Evolutionary conservation across 2,888 invertebrate species (phyloP).

Genomic region (Erynnis tages): DNA sequence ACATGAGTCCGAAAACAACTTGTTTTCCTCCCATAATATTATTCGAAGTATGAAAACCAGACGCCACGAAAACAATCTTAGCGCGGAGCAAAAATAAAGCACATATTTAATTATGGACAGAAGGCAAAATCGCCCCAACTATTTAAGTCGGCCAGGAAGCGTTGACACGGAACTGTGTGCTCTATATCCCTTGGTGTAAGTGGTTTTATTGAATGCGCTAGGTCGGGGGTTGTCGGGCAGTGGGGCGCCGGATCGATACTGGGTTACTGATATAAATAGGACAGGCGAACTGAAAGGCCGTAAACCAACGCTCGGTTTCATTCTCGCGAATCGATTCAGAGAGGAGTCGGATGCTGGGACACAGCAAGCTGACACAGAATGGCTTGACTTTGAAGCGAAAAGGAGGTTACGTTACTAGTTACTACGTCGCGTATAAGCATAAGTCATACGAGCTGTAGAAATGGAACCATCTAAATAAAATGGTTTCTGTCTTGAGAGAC

Average conservation of each 20-base stretch:
- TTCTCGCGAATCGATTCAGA: conserved; percentile 56
- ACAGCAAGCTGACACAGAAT: conserved; percentile 3
- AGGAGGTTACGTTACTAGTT: conserved; percentile 16
- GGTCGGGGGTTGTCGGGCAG: conserved; percentile 67
- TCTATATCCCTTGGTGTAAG: conserved; percentile 46
- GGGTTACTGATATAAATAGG: conserved; percentile 76
- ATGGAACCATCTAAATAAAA: not conserved
- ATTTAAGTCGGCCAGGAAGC: conserved; percentile 47
- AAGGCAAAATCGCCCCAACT: conserved; percentile 52
- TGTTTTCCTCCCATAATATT: conserved; percentile 13
- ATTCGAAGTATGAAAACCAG: conserved; percentile 32
- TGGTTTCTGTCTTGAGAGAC: not conserved
- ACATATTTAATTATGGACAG: conserved; percentile 43
- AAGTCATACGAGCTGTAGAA: conserved; percentile 19
- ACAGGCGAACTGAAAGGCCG: conserved; percentile 59
- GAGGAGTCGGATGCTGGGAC: conserved; percentile 47
- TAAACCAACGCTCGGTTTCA: conserved; percentile 60
- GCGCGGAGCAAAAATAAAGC: conserved; percentile 27
- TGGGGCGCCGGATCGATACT: conserved; percentile 75
- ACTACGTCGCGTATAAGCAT: conserved; percentile 23
- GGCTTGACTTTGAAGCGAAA: conserved; percentile 19
- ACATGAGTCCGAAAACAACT: conserved; percentile 9
- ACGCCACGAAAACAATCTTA: conserved; percentile 32
- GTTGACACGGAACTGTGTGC: conserved; percentile 45
- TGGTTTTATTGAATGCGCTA: conserved; percentile 49